Evolutionary conservation across 1,140 invertebrate species (phyloP), one percentile per base, ranked within the genome.

Genomic region (Phortica variegata): DNA sequence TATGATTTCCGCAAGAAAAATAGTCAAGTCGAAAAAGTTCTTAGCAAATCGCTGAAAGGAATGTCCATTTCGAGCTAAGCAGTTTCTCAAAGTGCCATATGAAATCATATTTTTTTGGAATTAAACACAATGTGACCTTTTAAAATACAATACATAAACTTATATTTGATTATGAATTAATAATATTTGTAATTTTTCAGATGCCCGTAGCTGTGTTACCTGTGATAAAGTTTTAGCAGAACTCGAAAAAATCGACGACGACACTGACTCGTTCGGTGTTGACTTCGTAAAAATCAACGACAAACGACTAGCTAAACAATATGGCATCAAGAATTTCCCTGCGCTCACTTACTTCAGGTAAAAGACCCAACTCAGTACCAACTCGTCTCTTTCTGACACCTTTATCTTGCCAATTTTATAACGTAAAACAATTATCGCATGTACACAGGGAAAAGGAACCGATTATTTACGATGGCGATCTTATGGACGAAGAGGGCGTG

Each of bases 251-350:
- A 95, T 95, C 69, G 91, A 95, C 80, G 91, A 94, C 79, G 92
- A 95, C 78, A 93, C 91, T 42, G 91, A 94, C 78, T 86, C 88
- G 29, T 94, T 95, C 78, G 92, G 92, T 60, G 91, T 96, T 55
- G 89, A 93, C 77, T 93, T 95, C 79, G 91, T 95, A 49, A 95
- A 95, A 80, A 93, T 94, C 75, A 93, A 93, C 82, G 93, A 96
- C 80, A 94, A 95, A 83, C 84, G 92, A 79, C 82, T 93, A 62
- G 93, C 93, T 42, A 95, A 95, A 76, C 90, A 93, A 63, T 93
- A 94, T 85, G 92, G 91, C 61, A 92, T 95, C 77, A 92, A 88
- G 77, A 91, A 84, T 77, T 95, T 95, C 75, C 93, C 93, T 49
- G 89, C 91, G 46, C 89, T 96, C 77, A 93, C 92, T 57, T 95